Evolutionary conservation across 2,113 vertebrate species (phyloP).

Genomic region (Eurypyga helias): DNA sequence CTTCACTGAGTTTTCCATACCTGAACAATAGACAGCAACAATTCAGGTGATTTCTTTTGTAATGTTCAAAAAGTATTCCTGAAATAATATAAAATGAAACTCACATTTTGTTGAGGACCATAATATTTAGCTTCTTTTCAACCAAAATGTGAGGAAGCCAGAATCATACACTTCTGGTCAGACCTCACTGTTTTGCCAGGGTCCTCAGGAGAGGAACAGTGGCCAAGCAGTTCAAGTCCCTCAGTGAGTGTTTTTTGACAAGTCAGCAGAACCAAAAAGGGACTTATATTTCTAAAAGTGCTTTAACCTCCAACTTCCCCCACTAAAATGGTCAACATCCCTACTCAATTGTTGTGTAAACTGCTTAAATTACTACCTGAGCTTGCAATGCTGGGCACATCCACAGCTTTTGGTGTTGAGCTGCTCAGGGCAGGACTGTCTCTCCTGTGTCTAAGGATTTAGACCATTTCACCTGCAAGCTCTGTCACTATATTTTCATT

Average conservation of each 20-base stretch:
- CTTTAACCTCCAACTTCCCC: background rate
- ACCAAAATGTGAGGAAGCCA: background rate
- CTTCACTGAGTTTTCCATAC: background rate
- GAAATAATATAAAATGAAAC: constrained; percentile 47
- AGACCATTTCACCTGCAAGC: background rate
- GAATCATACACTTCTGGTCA: background rate
- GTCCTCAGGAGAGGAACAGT: background rate
- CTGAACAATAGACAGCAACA: background rate
- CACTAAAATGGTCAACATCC: background rate
- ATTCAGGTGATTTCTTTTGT: constrained; percentile 50
- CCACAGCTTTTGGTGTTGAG: background rate
- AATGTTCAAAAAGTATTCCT: background rate
- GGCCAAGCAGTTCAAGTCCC: background rate
- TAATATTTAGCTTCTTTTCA: background rate
- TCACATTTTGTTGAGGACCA: background rate
- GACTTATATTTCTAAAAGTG: background rate
- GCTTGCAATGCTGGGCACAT: background rate
- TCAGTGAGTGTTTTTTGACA: background rate
- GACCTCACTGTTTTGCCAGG: background rate
- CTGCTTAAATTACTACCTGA: background rate
- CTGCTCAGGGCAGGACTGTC: background rate
- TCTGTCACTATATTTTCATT: background rate
- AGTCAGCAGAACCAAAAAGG: background rate
- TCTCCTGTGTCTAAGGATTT: background rate
- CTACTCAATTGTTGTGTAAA: background rate